Base-by-base conservation (phyloP, 1,140 invertebrate genomes). In the Phortica variegata region DNA sequence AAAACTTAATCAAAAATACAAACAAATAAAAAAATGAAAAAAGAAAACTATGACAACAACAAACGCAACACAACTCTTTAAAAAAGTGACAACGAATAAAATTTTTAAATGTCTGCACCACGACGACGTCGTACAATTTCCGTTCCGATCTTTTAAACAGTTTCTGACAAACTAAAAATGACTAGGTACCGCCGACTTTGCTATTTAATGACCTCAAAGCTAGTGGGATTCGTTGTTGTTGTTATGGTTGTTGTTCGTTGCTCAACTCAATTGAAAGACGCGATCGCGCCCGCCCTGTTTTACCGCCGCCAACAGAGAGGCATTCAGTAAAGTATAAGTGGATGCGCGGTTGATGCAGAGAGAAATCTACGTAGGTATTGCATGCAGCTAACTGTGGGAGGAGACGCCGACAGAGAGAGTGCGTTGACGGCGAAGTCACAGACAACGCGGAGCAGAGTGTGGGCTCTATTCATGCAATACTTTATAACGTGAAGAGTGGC, bases 191-290 rank as follows among this genome's bases (percentile, higher is more conserved):
- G 5, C 18, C 32, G 33, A 13, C 19, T 33, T 32, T 38, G 5
- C 10, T 26, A 10, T 26, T 10, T 26, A 26, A n/a, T n/a, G n/a
- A n/a, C n/a, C n/a, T n/a, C n/a, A n/a, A n/a, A n/a, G n/a, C 52
- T 54, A 68, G 63, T 68, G 63, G 63, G 63, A 51, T 63, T 68
- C 61, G 59, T 4, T 31, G 10, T 6, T 48, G 49, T 31, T 43
- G 47, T n/a, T 26, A 4, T 12, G 33, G 33, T n/a, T 12, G 33
- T 13, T 26, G 16, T n/a, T 12, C 10, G 5, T 5, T 10, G 23
- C 10, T 26, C 23, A 5, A 26, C 23, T 26, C 23, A 26, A 6
- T 26, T 26, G 5, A 26, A n/a, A n/a, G n/a, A n/a, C n/a, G n/a
- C n/a, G n/a, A n/a, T n/a, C n/a, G n/a, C n/a, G n/a, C n/a, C n/a